A percentile compares a stretch with the other conserved stretches of the same genome.
Evolutionary conservation across 2,888 invertebrate species (phyloP).

Genomic region (Steromphala cineraria): DNA sequence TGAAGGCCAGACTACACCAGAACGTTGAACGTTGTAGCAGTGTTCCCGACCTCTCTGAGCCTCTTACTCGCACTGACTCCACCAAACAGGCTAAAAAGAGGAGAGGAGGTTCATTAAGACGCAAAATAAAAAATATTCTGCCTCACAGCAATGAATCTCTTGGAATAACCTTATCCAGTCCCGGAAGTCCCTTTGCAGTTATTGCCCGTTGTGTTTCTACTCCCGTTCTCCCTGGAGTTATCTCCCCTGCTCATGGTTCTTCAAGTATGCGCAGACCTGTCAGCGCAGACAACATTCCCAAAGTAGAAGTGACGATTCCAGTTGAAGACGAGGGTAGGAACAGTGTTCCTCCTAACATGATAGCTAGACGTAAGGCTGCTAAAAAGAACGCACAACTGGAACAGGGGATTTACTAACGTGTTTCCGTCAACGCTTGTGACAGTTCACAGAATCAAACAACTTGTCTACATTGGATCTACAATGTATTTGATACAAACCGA

Average conservation of each 20-base stretch:
- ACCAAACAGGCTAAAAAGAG: constrained; percentile 41
- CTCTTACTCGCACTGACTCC: constrained; percentile 21
- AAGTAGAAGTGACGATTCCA: constrained; percentile 56
- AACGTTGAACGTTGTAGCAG: constrained; percentile 78
- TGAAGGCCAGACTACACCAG: constrained; percentile 57
- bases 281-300: constrained; percentile 60
- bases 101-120: constrained; percentile 48
- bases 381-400: background rate
- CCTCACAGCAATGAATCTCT: constrained; percentile 42
- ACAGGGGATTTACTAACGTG: too few relatives aligned
- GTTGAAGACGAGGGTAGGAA: constrained; percentile 32
- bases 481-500: too few relatives aligned
- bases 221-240: constrained; percentile 57
- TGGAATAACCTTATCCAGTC: constrained; percentile 25
- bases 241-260: constrained; percentile 37
- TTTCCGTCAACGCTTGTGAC: too few relatives aligned
- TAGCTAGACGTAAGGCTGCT: constrained; percentile 14
- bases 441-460: too few relatives aligned
- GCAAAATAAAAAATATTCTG: constrained; percentile 59
- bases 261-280: constrained; percentile 49
- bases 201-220: constrained; percentile 65
- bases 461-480: too few relatives aligned
- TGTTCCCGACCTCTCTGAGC: constrained; percentile 76
- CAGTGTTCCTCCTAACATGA: background rate
- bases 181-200: constrained; percentile 57